Conservation (phyloP, 1,140 invertebrate species). For the Doryteuthis pealeii region DNA sequence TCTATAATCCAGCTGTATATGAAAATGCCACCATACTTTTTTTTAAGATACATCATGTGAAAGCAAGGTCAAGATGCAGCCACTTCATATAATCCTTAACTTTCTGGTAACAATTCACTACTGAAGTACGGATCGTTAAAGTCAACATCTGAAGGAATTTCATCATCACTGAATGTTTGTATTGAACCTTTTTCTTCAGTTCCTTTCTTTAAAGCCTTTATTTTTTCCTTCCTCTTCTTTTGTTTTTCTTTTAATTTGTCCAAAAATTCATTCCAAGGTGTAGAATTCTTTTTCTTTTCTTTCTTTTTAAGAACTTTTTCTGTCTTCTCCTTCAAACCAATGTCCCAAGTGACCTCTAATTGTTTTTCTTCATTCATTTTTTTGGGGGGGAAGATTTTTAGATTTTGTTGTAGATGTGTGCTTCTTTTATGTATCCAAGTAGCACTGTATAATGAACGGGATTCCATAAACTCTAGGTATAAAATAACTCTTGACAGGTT, state of each 20-base stretch:
- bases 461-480: too few species aligned
- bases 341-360: slow-evolving; percentile 60
- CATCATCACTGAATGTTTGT: slow-evolving; percentile 66
- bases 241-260: slow-evolving; percentile 59
- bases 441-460: too few species aligned
- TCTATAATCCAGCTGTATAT: too few species aligned
- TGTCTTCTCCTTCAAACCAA: slow-evolving; percentile 52
- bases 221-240: slow-evolving; percentile 68
- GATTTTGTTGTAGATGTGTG: too few species aligned
- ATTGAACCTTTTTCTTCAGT: slow-evolving; percentile 27
- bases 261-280: slow-evolving; percentile 78
- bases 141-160: slow-evolving; percentile 76
- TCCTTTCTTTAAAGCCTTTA: slow-evolving; percentile 23
- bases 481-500: too few species aligned
- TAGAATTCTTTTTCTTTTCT: slow-evolving; percentile 60
- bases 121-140: slow-evolving; percentile 84
- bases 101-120: slow-evolving; percentile 56
- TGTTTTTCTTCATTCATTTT: slow-evolving; percentile 44
- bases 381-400: too few species aligned
- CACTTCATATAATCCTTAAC: too few species aligned
- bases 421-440: too few species aligned
- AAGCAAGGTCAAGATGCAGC: too few species aligned
- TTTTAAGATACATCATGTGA: too few species aligned
- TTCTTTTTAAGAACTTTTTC: slow-evolving; percentile 69
- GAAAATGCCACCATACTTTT: too few species aligned